Evolutionary conservation across 2,888 invertebrate genomes (phyloP), one percentile per base, ranked within the genome.

Genomic region (Mayetiola destructor): DNA sequence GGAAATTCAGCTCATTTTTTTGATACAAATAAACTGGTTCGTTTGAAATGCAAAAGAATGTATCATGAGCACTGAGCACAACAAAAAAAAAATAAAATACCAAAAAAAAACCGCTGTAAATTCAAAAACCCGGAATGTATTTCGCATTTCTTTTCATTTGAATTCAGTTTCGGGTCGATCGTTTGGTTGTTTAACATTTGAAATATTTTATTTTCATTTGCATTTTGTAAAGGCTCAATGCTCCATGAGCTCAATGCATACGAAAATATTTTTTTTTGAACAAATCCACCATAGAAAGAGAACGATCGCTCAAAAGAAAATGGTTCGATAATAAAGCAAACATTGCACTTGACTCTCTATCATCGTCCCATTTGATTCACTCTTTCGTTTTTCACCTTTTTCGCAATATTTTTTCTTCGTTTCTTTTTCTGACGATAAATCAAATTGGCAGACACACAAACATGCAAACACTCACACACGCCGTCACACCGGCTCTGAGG

Each of bases 311-410:
- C 27, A 48, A 48, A 48, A 48, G 48, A 48, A 48, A 48, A 48
- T 48, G 27, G 48, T 27, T 48, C 29, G 29, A 48, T 48, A 48
- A 27, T 48, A 48, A n/a, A 27, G 48, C 48, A 27, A 48, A 27
- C 27, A n/a, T 27, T 48, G 48, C 48, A 48, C 48, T 48, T 48
- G 48, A 48, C 48, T 48, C 48, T 48, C 48, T 48, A 48, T 48
- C 48, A 5, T 48, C 48, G 27, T 48, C n/a, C 48, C 23, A 16
- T 48, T 48, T 16, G 27, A 48, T 48, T 48, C 48, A 48, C 48
- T 48, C 48, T 48, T 48, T 39, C 27, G 48, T n/a, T n/a, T n/a
- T n/a, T n/a, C n/a, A n/a, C n/a, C n/a, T n/a, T n/a, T n/a, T n/a
- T n/a, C n/a, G n/a, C n/a, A n/a, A n/a, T n/a, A n/a, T n/a, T n/a